These are phyloP conservation scores for Streblospio benedicti DNA, from an alignment of 1,140 invertebrate genomes.

Conservation along the genomic window DNA sequence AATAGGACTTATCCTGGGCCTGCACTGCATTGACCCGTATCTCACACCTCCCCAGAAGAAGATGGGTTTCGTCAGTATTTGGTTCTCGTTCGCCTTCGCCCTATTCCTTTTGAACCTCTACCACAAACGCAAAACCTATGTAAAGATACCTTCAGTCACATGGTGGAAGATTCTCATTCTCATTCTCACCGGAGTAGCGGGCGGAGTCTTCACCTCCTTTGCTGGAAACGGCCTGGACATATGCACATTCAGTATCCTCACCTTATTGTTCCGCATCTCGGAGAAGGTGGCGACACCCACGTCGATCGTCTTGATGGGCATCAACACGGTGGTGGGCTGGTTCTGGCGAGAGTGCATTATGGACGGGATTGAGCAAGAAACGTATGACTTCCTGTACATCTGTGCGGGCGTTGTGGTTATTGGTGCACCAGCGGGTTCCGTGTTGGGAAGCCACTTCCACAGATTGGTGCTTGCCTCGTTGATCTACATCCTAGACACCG, in stretches of 20 bases:
- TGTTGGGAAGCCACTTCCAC: constrained; percentile 39
- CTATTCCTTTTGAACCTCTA: constrained; percentile 29
- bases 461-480: constrained; percentile 32
- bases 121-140: constrained; percentile 26
- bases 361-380: constrained; percentile 28
- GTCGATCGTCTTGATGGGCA: constrained; percentile 34
- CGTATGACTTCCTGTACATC: constrained; percentile 34
- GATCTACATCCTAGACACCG: constrained; percentile 31
- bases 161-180: constrained; percentile 26
- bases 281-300: constrained; percentile 39
- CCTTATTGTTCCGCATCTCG: constrained; percentile 33
- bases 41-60: constrained; percentile 27
- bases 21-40: constrained; percentile 23
- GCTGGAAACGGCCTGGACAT: constrained; percentile 32
- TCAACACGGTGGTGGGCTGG: constrained; percentile 29
- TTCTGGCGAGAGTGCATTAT: constrained; percentile 37
- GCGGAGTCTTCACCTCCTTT: constrained; percentile 33
- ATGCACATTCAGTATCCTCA: constrained; percentile 30
- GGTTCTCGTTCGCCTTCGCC: constrained; percentile 32
- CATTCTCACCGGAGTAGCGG: constrained; percentile 27
- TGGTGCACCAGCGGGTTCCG: constrained; percentile 33
- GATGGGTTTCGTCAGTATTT: constrained; percentile 34
- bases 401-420: constrained; percentile 30
- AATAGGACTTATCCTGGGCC: constrained; percentile 26
- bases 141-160: constrained; percentile 23